These are phyloP conservation scores for Hycleus cichorii DNA, from an alignment of 1,140 invertebrate genomes.

Conservation along the genomic window DNA sequence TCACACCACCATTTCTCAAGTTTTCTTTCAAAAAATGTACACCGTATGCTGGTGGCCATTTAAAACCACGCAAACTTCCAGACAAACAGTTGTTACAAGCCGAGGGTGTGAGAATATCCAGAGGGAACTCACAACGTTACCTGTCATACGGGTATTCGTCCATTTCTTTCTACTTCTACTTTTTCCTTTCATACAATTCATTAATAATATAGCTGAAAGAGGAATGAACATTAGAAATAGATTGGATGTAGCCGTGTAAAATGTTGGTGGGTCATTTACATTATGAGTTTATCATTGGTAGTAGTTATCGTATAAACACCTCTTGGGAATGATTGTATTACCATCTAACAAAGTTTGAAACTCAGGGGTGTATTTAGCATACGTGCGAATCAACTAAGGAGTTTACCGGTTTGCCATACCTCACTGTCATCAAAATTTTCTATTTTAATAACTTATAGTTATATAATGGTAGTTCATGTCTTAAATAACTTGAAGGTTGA, in stretches of 20 bases:
- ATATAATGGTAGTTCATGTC: too few relatives aligned
- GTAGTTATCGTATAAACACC: slow-evolving; percentile 8
- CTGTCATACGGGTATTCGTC: slow-evolving; percentile 19
- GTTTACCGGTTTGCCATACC: slow-evolving; percentile 11
- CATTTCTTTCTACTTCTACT: background rate
- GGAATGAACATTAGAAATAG: too few relatives aligned
- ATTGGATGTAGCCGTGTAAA: too few relatives aligned
- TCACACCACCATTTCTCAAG: slow-evolving; percentile 21
- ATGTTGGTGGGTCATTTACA: too few relatives aligned
- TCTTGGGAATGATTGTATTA: slow-evolving; percentile 11
- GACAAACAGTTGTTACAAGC: slow-evolving; percentile 21
- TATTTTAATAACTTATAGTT: too few relatives aligned
- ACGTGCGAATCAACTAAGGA: slow-evolving; percentile 18
- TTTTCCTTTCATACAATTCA: too few relatives aligned
- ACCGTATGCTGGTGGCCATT: slow-evolving; percentile 23
- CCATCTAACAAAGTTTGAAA: slow-evolving; percentile 17
- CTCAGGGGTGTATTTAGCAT: slow-evolving; percentile 20
- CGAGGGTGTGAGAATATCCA: background rate
- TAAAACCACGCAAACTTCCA: slow-evolving; percentile 27
- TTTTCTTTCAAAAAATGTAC: background rate
- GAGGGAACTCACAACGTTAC: slow-evolving; percentile 3
- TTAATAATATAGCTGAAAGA: too few relatives aligned
- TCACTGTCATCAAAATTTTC: slow-evolving; percentile 15
- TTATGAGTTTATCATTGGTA: too few relatives aligned
- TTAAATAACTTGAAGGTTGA: too few relatives aligned